Conservation (phyloP, 2,113 vertebrate species). For the Lamprotornis superbus region DNA sequence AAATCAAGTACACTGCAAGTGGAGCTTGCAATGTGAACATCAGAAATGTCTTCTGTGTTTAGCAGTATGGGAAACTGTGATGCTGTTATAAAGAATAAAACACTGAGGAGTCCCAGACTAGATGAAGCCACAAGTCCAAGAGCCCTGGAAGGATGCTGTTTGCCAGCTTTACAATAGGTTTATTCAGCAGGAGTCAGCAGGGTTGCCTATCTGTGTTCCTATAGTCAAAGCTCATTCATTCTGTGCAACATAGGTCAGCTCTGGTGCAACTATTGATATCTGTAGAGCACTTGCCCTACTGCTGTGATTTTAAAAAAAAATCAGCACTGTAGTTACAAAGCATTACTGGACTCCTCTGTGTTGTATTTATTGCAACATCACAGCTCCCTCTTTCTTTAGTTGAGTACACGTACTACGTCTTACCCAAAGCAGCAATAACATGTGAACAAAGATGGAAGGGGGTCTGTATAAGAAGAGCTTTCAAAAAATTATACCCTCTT, state of each 20-base stretch:
- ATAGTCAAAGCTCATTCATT: conserved; percentile 53
- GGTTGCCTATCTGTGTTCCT: conserved; percentile 45
- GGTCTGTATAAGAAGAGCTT: background rate
- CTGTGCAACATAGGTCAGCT: conserved; percentile 46
- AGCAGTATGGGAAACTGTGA: background rate
- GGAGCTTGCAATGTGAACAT: background rate
- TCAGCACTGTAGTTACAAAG: background rate
- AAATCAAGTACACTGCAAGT: background rate
- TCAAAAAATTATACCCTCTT: background rate
- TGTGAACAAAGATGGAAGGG: background rate
- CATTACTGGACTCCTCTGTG: background rate
- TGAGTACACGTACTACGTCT: background rate
- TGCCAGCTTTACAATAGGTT: conserved; percentile 48
- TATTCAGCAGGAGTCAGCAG: conserved; percentile 56
- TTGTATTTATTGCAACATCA: background rate
- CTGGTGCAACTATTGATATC: conserved; percentile 53
- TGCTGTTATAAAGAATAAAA: background rate
- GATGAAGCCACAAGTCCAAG: conserved; percentile 29
- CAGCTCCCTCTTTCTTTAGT: conserved; percentile 20
- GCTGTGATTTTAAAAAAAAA: conserved; percentile 34
- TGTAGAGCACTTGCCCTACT: conserved; percentile 35
- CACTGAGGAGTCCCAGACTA: background rate
- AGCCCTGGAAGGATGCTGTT: conserved; percentile 41
- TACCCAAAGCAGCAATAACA: background rate
- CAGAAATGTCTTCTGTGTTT: background rate